Base-by-base conservation (phyloP, 2,113 vertebrate species). In the Rhinopomastus cyanomelas region DNA sequence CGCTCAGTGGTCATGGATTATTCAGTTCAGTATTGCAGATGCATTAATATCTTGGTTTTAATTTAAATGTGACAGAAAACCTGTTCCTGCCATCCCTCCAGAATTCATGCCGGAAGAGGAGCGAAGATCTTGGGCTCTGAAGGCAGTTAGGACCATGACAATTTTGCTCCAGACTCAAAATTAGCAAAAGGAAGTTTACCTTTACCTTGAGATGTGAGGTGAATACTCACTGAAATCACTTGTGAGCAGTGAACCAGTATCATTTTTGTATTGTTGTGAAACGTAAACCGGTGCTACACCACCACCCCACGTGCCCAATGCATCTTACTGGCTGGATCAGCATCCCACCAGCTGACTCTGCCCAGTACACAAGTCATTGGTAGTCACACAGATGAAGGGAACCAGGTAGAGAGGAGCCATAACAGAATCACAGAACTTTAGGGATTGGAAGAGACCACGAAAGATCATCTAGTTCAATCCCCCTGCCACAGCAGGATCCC, bases 321-420 rank as follows among this genome's bases (percentile, higher is more conserved):
- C 5, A 4, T 46, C 32, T 49, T 48, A 20, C 17, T 32, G 36
- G 7, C 46, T 5, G 1, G 39, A 42, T 20, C n/a, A 49, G 39
- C 13, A 29, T 69, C 22, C 15, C 59, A 8, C 8, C 30, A 48
- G 14, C 32, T 65, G 1, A 19, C 34, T 55, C 51, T 3, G 3
- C 26, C 15, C 18, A 16, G 30, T 36, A 30, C 4, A 0, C 10
- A 6, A 17, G 21, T 25, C 14, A n/a, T 26, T 17, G 10, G 17
- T 18, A 26, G 25, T 30, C 27, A 20, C 32, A 55, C 44, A 73
- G n/a, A 62, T 8, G 36, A 57, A 44, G 19, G 61, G 4, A 49
- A 9, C n/a, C 23, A 0, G 26, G 42, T 18, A 11, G 51, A 37
- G 23, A 26, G 23, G 27, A 65, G 34, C 8, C 34, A 4, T 60